Evolutionary conservation across 2,797 vertebrate genomes (phyloP).

Genomic region (Triplophysa bombifrons): DNA sequence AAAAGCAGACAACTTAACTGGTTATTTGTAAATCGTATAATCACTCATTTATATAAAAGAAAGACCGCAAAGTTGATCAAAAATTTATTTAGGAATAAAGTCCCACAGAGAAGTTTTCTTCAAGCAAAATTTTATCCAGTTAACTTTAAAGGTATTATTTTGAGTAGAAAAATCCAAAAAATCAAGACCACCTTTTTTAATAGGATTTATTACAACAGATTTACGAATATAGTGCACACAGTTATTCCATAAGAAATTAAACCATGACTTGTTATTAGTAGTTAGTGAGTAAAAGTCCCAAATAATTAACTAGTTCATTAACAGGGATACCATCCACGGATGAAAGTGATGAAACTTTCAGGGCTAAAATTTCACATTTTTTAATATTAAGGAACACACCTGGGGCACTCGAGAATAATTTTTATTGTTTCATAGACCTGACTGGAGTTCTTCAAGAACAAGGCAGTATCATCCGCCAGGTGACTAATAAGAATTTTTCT

Average conservation of each 20-base stretch:
- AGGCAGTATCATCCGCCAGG: slow-evolving; percentile 36
- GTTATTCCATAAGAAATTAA: background rate
- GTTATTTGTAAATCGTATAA: no score
- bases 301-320: slow-evolving; percentile 23
- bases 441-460: slow-evolving; percentile 15
- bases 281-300: slow-evolving; percentile 15
- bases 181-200: no score
- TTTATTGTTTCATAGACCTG: slow-evolving; percentile 15
- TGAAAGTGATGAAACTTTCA: background rate
- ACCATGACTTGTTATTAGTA: background rate
- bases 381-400: slow-evolving; percentile 37
- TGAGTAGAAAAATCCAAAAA: background rate
- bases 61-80: background rate
- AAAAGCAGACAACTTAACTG: no score
- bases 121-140: background rate
- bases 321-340: slow-evolving; percentile 21
- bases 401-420: slow-evolving; percentile 12
- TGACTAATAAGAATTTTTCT: slow-evolving; percentile 34
- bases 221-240: background rate
- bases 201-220: no score
- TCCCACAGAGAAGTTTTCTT: background rate
- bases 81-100: background rate
- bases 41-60: background rate
- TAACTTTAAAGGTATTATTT: background rate
- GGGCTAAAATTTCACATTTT: slow-evolving; percentile 38